Conservation (phyloP, 2,888 invertebrate species). For the Orthosia gracilis region DNA sequence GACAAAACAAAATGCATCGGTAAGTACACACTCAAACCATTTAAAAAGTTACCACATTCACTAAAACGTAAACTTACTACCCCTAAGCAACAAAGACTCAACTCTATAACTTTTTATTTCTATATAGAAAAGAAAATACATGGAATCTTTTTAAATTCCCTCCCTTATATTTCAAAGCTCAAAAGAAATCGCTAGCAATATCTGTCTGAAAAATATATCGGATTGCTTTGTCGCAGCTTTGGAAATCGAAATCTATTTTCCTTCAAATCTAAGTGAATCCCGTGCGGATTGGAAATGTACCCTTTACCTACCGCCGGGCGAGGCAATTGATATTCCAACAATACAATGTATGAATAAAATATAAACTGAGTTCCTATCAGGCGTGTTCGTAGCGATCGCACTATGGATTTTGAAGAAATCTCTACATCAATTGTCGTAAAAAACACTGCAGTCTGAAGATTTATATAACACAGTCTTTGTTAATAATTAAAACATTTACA, state of each 20-base stretch:
- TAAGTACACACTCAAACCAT: constrained; percentile 44
- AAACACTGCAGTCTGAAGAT: constrained; percentile 34
- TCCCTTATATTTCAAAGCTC: constrained; percentile 91
- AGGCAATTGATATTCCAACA: constrained; percentile 91
- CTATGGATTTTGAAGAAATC: constrained; percentile 82
- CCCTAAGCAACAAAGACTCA: constrained; percentile 51
- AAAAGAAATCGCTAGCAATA: constrained; percentile 91
- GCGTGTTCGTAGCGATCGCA: constrained; percentile 85
- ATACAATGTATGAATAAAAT: constrained; percentile 92
- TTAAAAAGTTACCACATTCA: constrained; percentile 68
- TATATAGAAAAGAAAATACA: constrained; percentile 82
- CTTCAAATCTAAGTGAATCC: constrained; percentile 92
- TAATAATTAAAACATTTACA: constrained; percentile 46
- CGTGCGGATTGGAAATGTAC: constrained; percentile 91
- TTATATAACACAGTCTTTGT: constrained; percentile 41
- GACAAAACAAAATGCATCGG: constrained; percentile 53
- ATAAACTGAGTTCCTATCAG: constrained; percentile 90
- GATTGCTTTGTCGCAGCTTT: constrained; percentile 92
- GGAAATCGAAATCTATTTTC: constrained; percentile 91
- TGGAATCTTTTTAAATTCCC: constrained; percentile 85
- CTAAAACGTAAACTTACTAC: constrained; percentile 58
- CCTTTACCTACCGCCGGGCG: constrained; percentile 91
- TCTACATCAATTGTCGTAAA: constrained; percentile 72
- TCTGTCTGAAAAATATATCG: constrained; percentile 92
- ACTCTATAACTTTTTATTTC: constrained; percentile 66